Conservation (phyloP, 2,113 vertebrate species). For the Leptocoma aspasia region DNA sequence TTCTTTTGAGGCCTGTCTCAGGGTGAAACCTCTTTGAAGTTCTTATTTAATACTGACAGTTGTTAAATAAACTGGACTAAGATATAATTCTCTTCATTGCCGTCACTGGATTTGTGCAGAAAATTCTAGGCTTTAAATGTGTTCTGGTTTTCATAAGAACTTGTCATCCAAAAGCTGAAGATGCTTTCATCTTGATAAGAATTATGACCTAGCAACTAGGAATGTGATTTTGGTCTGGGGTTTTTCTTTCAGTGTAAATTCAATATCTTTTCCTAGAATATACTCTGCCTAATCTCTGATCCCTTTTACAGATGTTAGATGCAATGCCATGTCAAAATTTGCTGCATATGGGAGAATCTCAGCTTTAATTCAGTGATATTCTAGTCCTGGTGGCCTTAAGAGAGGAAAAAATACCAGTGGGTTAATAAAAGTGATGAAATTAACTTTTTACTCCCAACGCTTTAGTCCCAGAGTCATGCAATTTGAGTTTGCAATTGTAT, state of each 20-base stretch:
- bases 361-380: background rate
- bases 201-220: background rate
- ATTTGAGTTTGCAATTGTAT: background rate
- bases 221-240: background rate
- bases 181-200: background rate
- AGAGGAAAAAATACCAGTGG: background rate
- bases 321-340: background rate
- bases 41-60: background rate
- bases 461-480: background rate
- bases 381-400: background rate
- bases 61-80: background rate
- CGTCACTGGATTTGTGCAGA: background rate
- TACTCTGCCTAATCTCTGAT: background rate
- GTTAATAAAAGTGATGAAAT: background rate
- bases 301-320: background rate
- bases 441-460: fast-evolving
- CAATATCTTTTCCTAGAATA: background rate
- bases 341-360: background rate
- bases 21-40: background rate
- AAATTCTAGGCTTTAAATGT: background rate
- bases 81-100: background rate
- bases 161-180: background rate
- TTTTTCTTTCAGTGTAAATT: background rate
- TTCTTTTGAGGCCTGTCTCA: background rate
- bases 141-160: background rate